phyloP scores from a whole-genome alignment of 1,140 invertebrate species.

The Adoxophyes honmai region DNA sequence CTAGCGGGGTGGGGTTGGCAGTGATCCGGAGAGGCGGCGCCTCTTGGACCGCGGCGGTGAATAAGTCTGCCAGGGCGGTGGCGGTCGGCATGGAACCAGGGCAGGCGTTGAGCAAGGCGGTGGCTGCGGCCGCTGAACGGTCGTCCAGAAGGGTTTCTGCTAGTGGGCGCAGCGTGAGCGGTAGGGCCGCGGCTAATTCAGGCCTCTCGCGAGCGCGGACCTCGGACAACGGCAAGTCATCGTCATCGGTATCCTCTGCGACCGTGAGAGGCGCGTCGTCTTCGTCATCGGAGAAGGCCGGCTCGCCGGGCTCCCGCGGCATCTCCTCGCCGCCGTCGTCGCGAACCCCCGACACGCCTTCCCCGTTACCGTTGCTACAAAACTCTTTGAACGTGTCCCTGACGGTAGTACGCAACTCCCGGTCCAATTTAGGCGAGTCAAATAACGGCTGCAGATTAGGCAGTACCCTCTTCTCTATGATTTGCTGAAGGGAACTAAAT shows the following conservation, averaged over 20 bases:
- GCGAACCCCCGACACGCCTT: slow-evolving; percentile 61
- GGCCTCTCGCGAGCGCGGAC: slow-evolving; percentile 76
- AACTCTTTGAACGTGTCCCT: slow-evolving; percentile 95
- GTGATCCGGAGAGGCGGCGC: slow-evolving; percentile 50
- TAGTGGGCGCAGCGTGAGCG: slow-evolving; percentile 80
- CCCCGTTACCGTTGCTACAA: slow-evolving; percentile 80
- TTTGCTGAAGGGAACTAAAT: slow-evolving; percentile 93
- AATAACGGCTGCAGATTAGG: slow-evolving; percentile 93
- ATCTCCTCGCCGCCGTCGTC: slow-evolving; percentile 77
- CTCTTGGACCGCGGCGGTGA: slow-evolving; percentile 63
- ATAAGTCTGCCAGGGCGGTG: slow-evolving; percentile 61
- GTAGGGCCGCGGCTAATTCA: slow-evolving; percentile 76
- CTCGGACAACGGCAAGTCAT: slow-evolving; percentile 88
- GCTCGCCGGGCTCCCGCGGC: slow-evolving; percentile 78
- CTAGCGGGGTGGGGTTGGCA: slow-evolving; percentile 47
- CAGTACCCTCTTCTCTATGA: slow-evolving; percentile 95
- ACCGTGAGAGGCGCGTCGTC: slow-evolving; percentile 79
- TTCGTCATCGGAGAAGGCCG: slow-evolving; percentile 89
- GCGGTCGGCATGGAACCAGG: slow-evolving; percentile 76
- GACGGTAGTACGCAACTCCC: slow-evolving; percentile 90
- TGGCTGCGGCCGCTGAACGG: slow-evolving; percentile 71
- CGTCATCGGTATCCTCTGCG: slow-evolving; percentile 91
- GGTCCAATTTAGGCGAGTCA: slow-evolving; percentile 94
- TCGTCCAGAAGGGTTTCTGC: slow-evolving; percentile 80
- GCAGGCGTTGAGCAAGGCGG: slow-evolving; percentile 77